phyloP scores from a whole-genome alignment of 2,113 vertebrate genomes.

The Pholis gunnellus region DNA sequence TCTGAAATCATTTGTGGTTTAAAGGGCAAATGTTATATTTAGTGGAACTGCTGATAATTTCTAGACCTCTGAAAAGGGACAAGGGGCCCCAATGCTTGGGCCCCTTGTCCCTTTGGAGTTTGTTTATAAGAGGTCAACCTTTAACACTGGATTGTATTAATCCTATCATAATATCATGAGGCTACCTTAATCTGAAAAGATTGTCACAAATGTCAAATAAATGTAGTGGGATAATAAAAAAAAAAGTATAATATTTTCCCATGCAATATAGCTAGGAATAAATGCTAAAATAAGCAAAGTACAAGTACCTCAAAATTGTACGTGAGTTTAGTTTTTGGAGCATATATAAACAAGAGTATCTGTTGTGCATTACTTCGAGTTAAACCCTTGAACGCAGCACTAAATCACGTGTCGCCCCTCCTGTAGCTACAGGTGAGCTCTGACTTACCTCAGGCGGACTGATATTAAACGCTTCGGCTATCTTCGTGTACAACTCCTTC shows the following conservation, averaged over 20 bases:
- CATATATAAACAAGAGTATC: neutral
- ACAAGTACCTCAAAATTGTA: neutral
- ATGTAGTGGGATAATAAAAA: neutral
- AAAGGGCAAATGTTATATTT: neutral
- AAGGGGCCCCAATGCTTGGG: neutral
- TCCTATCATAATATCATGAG: neutral
- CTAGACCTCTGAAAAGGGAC: neutral
- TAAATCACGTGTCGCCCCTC: neutral
- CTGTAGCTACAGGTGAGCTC: slow-evolving; percentile 29
- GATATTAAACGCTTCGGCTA: slow-evolving; percentile 88
- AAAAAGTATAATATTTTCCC: neutral
- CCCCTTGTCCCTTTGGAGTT: neutral
- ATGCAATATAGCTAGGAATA: neutral
- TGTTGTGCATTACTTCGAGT: neutral
- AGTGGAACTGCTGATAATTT: neutral
- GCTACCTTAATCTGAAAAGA: neutral
- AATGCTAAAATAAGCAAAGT: neutral
- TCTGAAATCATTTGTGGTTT: neutral
- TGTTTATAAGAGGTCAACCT: neutral
- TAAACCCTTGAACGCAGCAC: slow-evolving; percentile 10
- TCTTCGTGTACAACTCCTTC: slow-evolving; percentile 89
- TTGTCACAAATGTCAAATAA: neutral
- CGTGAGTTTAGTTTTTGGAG: neutral
- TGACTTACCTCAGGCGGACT: slow-evolving; percentile 88
- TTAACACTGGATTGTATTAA: neutral